phyloP scores from a whole-genome alignment of 2,888 invertebrate species.

The Imbricaverruca yamaguchii region DNA sequence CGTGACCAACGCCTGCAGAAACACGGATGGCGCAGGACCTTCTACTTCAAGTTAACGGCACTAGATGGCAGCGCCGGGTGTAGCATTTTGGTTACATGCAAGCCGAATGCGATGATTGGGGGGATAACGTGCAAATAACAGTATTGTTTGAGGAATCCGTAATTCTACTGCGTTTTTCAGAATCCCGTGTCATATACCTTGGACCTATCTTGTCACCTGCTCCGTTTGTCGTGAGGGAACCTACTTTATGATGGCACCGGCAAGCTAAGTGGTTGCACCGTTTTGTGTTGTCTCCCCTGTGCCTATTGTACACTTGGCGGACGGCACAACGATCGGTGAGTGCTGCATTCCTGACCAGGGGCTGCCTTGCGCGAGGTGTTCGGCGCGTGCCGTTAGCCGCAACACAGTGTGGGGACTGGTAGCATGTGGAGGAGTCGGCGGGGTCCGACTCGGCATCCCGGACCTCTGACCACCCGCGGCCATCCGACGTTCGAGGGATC shows the following conservation, averaged over 20 bases:
- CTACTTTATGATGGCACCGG: not conserved
- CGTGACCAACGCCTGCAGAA: not conserved
- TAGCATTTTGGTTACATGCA: not conserved
- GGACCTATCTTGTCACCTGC: not conserved
- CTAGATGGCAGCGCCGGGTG: not conserved
- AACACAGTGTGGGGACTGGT: too few species aligned
- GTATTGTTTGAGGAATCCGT: not conserved
- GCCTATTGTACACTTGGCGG: not conserved
- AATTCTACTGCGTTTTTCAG: not conserved
- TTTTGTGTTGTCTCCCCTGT: not conserved
- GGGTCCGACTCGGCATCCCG: too few species aligned
- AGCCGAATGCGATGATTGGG: not conserved
- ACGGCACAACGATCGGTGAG: not conserved
- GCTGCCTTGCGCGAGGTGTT: not conserved
- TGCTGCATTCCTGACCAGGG: not conserved
- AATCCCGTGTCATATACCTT: constrained; percentile 10
- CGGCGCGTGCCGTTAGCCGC: too few species aligned
- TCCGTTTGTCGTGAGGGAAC: not conserved
- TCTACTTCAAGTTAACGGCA: constrained; percentile 15
- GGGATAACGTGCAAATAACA: constrained; percentile 11
- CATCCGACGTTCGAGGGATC: too few species aligned
- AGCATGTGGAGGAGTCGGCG: too few species aligned
- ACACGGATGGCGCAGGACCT: constrained; percentile 12
- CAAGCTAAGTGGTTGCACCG: not conserved
- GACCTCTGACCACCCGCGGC: too few species aligned